A percentile compares a stretch with the other conserved stretches of the same genome.
Evolutionary conservation across 92 coral and sea anemone genomes (phyloP).

Genomic region (Nematostella vectensis): DNA sequence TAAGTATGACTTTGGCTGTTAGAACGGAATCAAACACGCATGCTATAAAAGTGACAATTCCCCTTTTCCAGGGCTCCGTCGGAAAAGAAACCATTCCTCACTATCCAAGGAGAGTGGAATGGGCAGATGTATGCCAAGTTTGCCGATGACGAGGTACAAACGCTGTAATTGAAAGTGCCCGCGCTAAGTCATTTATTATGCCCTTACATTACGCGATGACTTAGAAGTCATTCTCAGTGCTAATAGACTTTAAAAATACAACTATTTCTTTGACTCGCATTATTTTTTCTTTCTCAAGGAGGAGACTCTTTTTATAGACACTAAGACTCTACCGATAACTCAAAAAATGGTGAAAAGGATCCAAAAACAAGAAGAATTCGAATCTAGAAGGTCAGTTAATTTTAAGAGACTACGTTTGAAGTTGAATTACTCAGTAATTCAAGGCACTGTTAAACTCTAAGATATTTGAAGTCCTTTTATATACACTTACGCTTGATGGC

Average conservation of each 20-base stretch:
- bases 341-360: slow-evolving; percentile 68
- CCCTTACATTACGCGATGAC: too few relatives aligned
- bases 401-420: too few relatives aligned
- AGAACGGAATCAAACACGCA: too few relatives aligned
- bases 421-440: neutral
- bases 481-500: too few relatives aligned
- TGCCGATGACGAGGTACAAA: slow-evolving; percentile 55
- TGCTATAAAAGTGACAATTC: too few relatives aligned
- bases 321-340: slow-evolving; percentile 74
- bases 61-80: slow-evolving; percentile 87
- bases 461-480: too few relatives aligned
- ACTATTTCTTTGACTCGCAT: too few relatives aligned
- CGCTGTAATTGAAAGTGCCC: too few relatives aligned
- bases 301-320: slow-evolving; percentile 77
- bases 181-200: too few relatives aligned
- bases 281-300: slow-evolving; percentile 35
- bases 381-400: slow-evolving; percentile 89
- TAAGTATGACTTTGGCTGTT: slow-evolving; percentile 65
- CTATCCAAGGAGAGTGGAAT: slow-evolving; percentile 94
- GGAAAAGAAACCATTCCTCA: slow-evolving; percentile 80
- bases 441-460: too few relatives aligned
- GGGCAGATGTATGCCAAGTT: slow-evolving; percentile 84
- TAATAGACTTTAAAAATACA: neutral
- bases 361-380: slow-evolving; percentile 75
- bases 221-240: neutral